phyloP scores from a whole-genome alignment of 2,113 vertebrate species.

The Clupea harengus region DNA sequence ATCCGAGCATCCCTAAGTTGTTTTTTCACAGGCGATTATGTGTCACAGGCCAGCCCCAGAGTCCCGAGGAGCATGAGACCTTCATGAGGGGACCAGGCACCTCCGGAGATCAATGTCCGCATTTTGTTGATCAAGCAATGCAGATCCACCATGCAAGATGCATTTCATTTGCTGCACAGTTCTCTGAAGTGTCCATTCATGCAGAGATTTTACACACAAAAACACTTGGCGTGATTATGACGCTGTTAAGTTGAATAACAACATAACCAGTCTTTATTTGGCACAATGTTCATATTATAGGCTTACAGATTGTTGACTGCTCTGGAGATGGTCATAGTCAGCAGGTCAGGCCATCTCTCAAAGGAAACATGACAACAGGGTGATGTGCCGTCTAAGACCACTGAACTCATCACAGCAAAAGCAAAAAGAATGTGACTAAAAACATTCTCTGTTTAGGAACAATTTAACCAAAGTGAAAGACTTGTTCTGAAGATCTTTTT shows the following conservation, averaged over 20 bases:
- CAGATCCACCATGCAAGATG: slow-evolving; percentile 69
- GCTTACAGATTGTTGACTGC: slow-evolving; percentile 9
- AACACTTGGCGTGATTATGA: slow-evolving; percentile 58
- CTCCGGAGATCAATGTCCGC: slow-evolving; percentile 67
- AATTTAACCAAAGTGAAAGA: no score
- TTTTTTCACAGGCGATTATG: slow-evolving; percentile 64
- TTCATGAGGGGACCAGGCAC: slow-evolving; percentile 62
- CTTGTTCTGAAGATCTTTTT: no score
- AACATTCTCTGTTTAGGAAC: background rate
- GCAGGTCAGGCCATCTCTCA: background rate
- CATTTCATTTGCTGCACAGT: slow-evolving; percentile 63
- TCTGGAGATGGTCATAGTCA: background rate
- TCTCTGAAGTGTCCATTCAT: slow-evolving; percentile 69
- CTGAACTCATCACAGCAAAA: background rate
- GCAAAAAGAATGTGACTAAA: background rate
- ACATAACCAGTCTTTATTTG: slow-evolving; percentile 55
- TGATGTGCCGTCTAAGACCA: background rate
- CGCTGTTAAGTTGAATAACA: slow-evolving; percentile 51
- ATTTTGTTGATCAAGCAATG: slow-evolving; percentile 65
- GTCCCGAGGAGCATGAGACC: slow-evolving; percentile 65
- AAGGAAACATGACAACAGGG: background rate
- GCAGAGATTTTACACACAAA: slow-evolving; percentile 59
- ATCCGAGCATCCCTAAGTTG: slow-evolving; percentile 63
- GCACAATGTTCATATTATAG: slow-evolving; percentile 62
- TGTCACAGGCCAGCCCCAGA: slow-evolving; percentile 59